Percentiles rank a stretch among this genome's conserved stretches.
These are phyloP conservation scores for Petrocephalus microphthalmus DNA, from an alignment of 2,113 vertebrate species.

Conservation along the genomic window DNA sequence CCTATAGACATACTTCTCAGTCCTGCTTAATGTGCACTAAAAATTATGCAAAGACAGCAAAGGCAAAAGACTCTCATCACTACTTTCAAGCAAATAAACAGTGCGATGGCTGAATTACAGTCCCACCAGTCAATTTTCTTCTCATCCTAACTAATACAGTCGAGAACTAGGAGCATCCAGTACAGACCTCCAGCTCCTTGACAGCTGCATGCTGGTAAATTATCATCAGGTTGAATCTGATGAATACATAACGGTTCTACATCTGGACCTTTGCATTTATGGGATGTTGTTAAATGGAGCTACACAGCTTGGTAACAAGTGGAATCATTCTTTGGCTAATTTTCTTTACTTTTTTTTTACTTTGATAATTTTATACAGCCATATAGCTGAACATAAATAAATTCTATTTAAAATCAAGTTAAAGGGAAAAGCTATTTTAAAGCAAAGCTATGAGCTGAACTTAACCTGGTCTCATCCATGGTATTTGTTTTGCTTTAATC, in stretches of 20 bases:
- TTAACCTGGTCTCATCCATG: background rate
- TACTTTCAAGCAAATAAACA: background rate
- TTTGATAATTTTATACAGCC: background rate
- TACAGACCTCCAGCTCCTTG: background rate
- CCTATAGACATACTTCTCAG: slow-evolving; percentile 40
- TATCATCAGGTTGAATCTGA: background rate
- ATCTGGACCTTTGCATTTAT: too few relatives aligned
- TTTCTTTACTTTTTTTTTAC: background rate
- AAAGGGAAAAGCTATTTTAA: background rate
- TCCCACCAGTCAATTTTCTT: background rate
- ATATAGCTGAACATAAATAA: background rate
- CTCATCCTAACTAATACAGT: background rate
- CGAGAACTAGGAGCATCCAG: background rate
- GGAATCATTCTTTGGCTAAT: background rate
- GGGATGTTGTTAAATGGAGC: background rate
- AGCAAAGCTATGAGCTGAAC: background rate
- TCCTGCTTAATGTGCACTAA: background rate
- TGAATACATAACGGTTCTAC: too few relatives aligned
- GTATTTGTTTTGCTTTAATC: background rate
- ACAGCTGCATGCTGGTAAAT: background rate
- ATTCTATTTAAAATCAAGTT: background rate
- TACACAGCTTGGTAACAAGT: background rate
- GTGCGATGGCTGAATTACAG: background rate
- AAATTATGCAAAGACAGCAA: background rate
- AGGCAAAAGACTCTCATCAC: background rate